These are phyloP conservation scores for Xiphophorus maculatus DNA, from an alignment of 2,113 vertebrate genomes.

Conservation along the genomic window DNA sequence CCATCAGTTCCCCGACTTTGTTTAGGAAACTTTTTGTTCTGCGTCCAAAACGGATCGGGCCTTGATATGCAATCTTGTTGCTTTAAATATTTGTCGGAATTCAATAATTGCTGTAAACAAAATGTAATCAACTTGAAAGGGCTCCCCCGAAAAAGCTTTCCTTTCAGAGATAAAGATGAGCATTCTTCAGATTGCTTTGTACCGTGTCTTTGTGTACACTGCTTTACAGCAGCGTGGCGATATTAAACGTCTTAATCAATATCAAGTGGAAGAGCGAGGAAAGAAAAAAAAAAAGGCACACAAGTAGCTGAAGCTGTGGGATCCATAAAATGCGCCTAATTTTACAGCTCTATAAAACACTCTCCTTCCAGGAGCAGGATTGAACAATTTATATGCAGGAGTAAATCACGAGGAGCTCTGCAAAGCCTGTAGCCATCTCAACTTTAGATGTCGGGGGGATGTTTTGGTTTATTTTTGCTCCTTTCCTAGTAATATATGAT, in stretches of 20 bases:
- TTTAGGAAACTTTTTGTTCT: slow-evolving; percentile 70
- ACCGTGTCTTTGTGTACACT: slow-evolving; percentile 29
- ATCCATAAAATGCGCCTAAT: slow-evolving; percentile 75
- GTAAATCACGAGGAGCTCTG: slow-evolving; percentile 54
- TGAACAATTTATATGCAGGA: slow-evolving; percentile 64
- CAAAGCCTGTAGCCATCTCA: slow-evolving; percentile 33
- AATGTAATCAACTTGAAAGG: slow-evolving; percentile 73
- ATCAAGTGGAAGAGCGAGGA: slow-evolving; percentile 63
- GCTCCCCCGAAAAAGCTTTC: slow-evolving; percentile 58
- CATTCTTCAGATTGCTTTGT: slow-evolving; percentile 62
- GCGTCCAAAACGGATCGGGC: slow-evolving; percentile 62
- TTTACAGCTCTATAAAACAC: slow-evolving; percentile 77
- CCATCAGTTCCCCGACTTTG: slow-evolving; percentile 66
- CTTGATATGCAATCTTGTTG: slow-evolving; percentile 72
- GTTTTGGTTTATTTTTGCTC: not conserved
- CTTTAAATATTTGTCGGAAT: slow-evolving; percentile 79
- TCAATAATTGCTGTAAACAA: slow-evolving; percentile 77
- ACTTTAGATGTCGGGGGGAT: not conserved
- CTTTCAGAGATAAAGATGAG: slow-evolving; percentile 71
- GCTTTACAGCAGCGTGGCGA: slow-evolving; percentile 68
- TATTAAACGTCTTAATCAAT: slow-evolving; percentile 68
- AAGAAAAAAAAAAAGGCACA: not conserved
- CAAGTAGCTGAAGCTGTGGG: slow-evolving; percentile 68
- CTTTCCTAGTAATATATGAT: not conserved
- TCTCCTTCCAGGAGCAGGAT: slow-evolving; percentile 52